A percentile compares a stretch with the other conserved stretches of the same genome.
These are phyloP conservation scores for Synanthedon myopaeformis DNA, from an alignment of 2,888 invertebrate genomes.

Conservation along the genomic window DNA sequence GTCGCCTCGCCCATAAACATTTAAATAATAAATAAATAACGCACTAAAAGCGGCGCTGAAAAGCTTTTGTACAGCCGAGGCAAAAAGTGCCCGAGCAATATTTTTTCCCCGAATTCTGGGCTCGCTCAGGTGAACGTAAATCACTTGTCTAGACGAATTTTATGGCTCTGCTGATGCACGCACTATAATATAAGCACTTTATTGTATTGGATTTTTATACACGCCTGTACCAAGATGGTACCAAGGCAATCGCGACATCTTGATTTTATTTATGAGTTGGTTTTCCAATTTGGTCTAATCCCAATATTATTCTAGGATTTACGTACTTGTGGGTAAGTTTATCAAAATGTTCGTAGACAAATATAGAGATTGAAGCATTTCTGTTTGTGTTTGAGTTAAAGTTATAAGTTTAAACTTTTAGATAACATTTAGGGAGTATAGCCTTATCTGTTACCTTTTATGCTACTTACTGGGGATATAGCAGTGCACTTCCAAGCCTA, in stretches of 20 bases:
- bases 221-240: not conserved
- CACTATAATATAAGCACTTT: constrained; percentile 39
- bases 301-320: too few species aligned
- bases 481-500: too few species aligned
- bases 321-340: too few species aligned
- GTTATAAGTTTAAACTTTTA: too few species aligned
- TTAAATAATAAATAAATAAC: constrained; percentile 8
- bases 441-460: too few species aligned
- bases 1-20: not conserved
- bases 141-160: constrained; percentile 60
- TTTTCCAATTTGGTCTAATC: not conserved
- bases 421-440: too few species aligned
- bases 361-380: too few species aligned
- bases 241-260: not conserved
- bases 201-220: constrained; percentile 15
- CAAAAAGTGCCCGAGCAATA: constrained; percentile 2
- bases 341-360: too few species aligned
- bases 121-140: constrained; percentile 51
- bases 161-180: constrained; percentile 48
- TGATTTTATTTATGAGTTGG: not conserved
- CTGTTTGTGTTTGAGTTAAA: too few species aligned
- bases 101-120: constrained; percentile 3
- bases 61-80: not conserved
- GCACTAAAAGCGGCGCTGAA: constrained; percentile 1
- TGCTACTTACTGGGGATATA: too few species aligned